A percentile compares a stretch with the other conserved stretches of the same genome.
These are phyloP conservation scores for Diprion similis DNA, from an alignment of 1,140 invertebrate species.

Conservation along the genomic window DNA sequence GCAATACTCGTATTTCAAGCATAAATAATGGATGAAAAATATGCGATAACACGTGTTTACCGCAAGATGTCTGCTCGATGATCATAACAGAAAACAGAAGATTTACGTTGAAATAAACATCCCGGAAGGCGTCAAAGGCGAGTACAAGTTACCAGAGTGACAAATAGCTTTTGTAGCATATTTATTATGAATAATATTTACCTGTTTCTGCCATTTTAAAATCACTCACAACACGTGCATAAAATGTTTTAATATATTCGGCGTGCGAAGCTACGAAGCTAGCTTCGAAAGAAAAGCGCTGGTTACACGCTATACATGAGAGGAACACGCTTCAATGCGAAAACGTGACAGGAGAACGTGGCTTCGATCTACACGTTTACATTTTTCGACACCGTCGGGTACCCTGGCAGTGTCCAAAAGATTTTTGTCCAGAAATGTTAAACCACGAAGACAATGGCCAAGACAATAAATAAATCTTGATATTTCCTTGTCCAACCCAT, in stretches of 20 bases:
- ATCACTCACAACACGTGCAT: conserved; percentile 9
- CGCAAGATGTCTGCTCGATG: conserved; percentile 11
- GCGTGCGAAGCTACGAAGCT: background rate
- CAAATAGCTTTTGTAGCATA: conserved; percentile 11
- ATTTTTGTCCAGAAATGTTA: too few relatives aligned
- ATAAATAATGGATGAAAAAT: conserved; percentile 9
- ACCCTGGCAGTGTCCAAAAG: too few relatives aligned
- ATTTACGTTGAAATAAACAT: conserved; percentile 16
- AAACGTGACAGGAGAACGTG: too few relatives aligned
- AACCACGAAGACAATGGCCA: too few relatives aligned
- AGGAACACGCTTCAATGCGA: too few relatives aligned
- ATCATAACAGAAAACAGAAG: conserved; percentile 17
- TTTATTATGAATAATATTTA: conserved; percentile 32
- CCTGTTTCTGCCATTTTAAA: conserved; percentile 53
- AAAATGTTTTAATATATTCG: background rate
- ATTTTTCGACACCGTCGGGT: too few relatives aligned
- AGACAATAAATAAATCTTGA: too few relatives aligned
- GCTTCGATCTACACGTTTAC: too few relatives aligned
- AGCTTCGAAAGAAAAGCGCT: background rate
- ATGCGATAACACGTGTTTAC: conserved; percentile 35
- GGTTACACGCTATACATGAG: too few relatives aligned
- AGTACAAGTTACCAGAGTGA: conserved; percentile 10
- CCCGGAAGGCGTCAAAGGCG: background rate
- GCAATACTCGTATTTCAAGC: conserved; percentile 26
- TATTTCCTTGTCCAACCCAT: too few relatives aligned